Conservation (phyloP, 1,140 invertebrate species). For the Dysdera silvatica region DNA sequence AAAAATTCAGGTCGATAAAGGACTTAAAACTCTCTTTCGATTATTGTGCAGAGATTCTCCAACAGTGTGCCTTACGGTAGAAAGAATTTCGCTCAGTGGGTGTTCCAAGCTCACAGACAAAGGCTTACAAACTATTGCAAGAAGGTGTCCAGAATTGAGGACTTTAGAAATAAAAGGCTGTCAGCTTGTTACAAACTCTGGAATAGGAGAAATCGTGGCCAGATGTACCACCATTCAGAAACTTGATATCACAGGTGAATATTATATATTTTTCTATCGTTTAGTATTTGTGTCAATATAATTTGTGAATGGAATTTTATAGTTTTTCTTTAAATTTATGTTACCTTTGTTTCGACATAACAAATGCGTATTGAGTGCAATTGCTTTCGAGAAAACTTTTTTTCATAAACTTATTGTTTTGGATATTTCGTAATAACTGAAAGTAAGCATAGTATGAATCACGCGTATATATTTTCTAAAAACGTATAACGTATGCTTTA, state of each 20-base stretch:
- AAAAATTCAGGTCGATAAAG: conserved; percentile 57
- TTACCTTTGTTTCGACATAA: too few species aligned
- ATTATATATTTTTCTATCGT: too few species aligned
- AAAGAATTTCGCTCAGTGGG: conserved; percentile 59
- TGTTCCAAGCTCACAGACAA: conserved; percentile 66
- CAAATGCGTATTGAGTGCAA: too few species aligned
- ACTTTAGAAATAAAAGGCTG: conserved; percentile 63
- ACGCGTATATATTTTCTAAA: too few species aligned
- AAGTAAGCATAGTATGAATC: too few species aligned
- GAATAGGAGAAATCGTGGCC: conserved; percentile 56
- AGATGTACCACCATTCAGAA: conserved; percentile 61
- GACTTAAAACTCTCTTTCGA: conserved; percentile 52
- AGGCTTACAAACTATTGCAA: conserved; percentile 58
- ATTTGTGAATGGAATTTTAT: too few species aligned
- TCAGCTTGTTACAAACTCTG: conserved; percentile 58
- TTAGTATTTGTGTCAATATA: too few species aligned
- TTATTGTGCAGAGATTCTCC: conserved; percentile 47
- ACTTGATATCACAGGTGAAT: conserved; percentile 64
- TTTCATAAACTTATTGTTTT: too few species aligned
- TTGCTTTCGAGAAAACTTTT: too few species aligned
- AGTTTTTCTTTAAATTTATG: too few species aligned
- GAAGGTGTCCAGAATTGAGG: conserved; percentile 62
- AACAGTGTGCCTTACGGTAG: conserved; percentile 49
- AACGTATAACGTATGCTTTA: too few species aligned
- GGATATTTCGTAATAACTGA: too few species aligned